These are phyloP conservation scores for Trididemnum nubilum DNA, from an alignment of 23 tunicate species.

Conservation along the genomic window DNA sequence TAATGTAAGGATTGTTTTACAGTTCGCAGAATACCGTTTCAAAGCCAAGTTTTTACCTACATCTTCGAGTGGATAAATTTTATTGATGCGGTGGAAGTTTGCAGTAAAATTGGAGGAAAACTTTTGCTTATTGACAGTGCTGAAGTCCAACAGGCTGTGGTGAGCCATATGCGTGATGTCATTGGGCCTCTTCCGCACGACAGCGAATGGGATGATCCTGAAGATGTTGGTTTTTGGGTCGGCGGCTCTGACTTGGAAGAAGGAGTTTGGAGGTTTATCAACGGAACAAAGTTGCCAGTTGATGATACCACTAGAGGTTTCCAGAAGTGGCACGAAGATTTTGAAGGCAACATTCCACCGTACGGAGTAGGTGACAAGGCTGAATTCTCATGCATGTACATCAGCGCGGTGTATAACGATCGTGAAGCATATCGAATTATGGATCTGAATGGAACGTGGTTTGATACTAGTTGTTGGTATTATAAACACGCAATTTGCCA, in stretches of 20 bases:
- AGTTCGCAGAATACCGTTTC: neutral
- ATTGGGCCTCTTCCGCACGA: neutral
- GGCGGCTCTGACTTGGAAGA: neutral
- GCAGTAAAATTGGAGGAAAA: neutral
- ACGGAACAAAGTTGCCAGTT: neutral
- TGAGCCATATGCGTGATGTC: neutral
- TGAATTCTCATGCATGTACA: no score
- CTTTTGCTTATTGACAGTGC: neutral
- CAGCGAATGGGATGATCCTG: neutral
- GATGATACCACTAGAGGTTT: neutral
- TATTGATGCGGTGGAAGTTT: neutral
- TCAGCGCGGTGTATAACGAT: no score
- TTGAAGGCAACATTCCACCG: no score
- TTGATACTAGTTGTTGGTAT: neutral
- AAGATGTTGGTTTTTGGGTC: neutral
- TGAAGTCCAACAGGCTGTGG: neutral
- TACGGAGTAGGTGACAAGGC: no score
- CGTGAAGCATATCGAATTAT: no score
- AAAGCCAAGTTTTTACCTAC: neutral
- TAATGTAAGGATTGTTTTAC: no score
- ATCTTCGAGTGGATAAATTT: neutral
- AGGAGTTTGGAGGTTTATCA: neutral
- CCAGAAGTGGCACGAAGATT: neutral
- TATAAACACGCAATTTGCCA: neutral
- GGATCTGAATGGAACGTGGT: neutral